Conservation (phyloP, 2,113 vertebrate genomes). For the Phylloscopus trochilus region DNA sequence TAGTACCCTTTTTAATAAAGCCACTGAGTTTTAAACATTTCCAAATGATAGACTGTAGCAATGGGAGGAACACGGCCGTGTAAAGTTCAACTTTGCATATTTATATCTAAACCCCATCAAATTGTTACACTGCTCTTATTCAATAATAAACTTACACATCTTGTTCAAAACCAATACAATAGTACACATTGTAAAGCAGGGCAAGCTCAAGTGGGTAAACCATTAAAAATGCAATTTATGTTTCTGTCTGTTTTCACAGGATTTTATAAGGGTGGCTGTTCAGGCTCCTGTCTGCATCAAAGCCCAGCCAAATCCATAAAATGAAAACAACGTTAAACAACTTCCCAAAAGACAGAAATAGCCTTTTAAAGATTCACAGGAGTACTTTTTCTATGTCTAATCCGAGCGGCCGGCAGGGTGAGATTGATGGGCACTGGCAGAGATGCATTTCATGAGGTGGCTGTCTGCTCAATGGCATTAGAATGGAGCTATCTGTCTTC, state of each 20-base stretch:
- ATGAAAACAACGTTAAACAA: slow-evolving; percentile 70
- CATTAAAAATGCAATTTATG: slow-evolving; percentile 31
- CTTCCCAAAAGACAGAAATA: slow-evolving; percentile 70
- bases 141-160: not conserved
- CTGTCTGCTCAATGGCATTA: slow-evolving; percentile 59
- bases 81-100: not conserved
- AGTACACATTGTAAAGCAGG: not conserved
- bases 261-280: slow-evolving; percentile 29
- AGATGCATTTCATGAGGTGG: slow-evolving; percentile 67
- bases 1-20: not conserved
- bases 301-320: slow-evolving; percentile 55
- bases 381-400: slow-evolving; percentile 69
- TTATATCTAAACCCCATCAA: not conserved
- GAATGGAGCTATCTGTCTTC: slow-evolving; percentile 78
- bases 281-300: not conserved
- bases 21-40: not conserved
- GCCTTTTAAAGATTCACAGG: slow-evolving; percentile 75
- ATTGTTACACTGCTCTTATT: not conserved
- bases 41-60: not conserved
- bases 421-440: slow-evolving; percentile 76
- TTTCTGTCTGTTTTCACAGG: not conserved
- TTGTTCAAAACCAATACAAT: not conserved
- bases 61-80: not conserved
- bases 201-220: not conserved
- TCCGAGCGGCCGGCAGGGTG: slow-evolving; percentile 49